Conservation (phyloP, 2,888 invertebrate species). For the Platycheirus rosarum region DNA sequence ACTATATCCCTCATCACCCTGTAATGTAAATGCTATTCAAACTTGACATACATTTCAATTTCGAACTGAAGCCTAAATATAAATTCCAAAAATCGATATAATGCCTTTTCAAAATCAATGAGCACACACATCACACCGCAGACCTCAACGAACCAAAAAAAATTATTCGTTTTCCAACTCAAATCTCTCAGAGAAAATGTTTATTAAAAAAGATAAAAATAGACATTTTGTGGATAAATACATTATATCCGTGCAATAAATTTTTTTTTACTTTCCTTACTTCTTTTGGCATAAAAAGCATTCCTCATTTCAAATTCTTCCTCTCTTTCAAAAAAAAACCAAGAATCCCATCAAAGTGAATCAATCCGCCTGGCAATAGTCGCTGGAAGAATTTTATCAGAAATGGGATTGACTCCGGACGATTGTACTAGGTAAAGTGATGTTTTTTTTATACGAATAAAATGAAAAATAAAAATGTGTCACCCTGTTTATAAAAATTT, state of each 20-base stretch:
- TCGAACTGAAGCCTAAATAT: constrained; percentile 28
- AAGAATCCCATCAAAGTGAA: constrained; percentile 35
- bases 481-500: constrained; percentile 27
- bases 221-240: constrained; percentile 38
- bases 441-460: background rate
- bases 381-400: constrained; percentile 22
- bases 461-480: constrained; percentile 38
- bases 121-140: constrained; percentile 33
- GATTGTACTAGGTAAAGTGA: constrained; percentile 33
- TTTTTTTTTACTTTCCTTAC: constrained; percentile 6
- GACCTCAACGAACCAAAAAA: too few relatives aligned
- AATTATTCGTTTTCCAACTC: constrained; percentile 21
- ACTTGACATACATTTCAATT: constrained; percentile 39
- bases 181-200: constrained; percentile 27
- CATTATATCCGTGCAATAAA: constrained; percentile 40
- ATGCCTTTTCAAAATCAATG: constrained; percentile 35
- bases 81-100: constrained; percentile 38
- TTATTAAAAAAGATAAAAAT: constrained; percentile 39
- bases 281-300: constrained; percentile 39
- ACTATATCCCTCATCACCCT: constrained; percentile 11
- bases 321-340: constrained; percentile 14
- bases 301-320: constrained; percentile 38
- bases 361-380: constrained; percentile 17
- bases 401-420: constrained; percentile 29
- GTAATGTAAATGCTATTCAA: constrained; percentile 29